Conservation (phyloP, 2,888 invertebrate species). For the Pristionchus maxplancki region DNA sequence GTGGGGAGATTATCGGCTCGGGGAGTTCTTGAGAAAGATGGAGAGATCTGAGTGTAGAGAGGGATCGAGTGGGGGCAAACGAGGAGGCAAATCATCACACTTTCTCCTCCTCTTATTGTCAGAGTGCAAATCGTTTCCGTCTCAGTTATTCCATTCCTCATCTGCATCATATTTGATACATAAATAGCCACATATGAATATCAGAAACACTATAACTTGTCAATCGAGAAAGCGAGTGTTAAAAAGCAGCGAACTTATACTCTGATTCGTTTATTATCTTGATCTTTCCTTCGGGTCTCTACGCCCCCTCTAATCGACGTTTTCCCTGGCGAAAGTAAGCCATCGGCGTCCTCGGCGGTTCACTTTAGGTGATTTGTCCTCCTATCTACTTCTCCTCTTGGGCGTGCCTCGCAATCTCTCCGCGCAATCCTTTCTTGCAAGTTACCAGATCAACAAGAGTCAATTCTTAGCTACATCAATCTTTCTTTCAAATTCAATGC, state of each 20-base stretch:
- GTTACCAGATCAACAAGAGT: background rate
- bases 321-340: background rate
- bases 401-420: conserved; percentile 15
- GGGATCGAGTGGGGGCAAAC: conserved; percentile 9
- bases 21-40: conserved; percentile 17
- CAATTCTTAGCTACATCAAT: too few species aligned
- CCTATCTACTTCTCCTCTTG: background rate
- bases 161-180: too few species aligned
- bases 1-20: conserved; percentile 55
- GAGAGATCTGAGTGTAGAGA: conserved; percentile 16
- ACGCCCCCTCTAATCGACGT: too few species aligned
- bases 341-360: background rate
- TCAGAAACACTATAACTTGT: too few species aligned
- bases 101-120: background rate
- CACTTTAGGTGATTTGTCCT: background rate
- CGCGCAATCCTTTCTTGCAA: background rate
- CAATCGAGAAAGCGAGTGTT: too few species aligned
- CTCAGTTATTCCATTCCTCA: too few species aligned
- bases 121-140: background rate
- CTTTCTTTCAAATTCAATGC: too few species aligned
- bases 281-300: too few species aligned
- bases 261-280: too few species aligned
- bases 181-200: too few species aligned
- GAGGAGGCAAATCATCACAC: conserved; percentile 39
- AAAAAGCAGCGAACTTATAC: too few species aligned